phyloP scores from a whole-genome alignment of 23 tunicate species.

The Diplosoma virens region DNA sequence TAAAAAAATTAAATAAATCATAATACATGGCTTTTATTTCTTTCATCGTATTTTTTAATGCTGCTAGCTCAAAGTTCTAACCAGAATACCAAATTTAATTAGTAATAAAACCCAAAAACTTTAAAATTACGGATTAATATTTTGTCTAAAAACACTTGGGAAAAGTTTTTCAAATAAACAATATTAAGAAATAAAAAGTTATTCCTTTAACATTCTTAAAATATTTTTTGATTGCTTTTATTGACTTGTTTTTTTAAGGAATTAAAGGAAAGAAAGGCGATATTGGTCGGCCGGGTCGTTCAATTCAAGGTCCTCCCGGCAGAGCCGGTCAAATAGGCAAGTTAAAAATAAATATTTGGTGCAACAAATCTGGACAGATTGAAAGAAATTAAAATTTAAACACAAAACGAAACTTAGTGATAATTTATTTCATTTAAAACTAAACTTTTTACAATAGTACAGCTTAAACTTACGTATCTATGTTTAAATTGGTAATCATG shows the following conservation, averaged over 20 bases:
- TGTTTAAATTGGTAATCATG: too few species aligned
- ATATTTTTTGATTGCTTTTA: background rate
- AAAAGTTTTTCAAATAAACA: background rate
- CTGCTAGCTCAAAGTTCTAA: too few species aligned
- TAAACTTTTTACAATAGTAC: too few species aligned
- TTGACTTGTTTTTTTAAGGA: background rate
- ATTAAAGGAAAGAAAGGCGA: slow-evolving; percentile 18
- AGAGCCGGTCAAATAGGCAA: background rate
- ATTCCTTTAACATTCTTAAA: background rate
- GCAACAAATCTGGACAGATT: background rate
- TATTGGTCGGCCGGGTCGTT: background rate
- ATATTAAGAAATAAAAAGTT: background rate
- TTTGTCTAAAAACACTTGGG: too few species aligned
- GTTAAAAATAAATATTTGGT: background rate
- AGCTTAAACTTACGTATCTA: too few species aligned
- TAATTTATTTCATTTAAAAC: too few species aligned
- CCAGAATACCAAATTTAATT: too few species aligned
- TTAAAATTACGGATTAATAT: background rate
- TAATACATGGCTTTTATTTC: too few species aligned
- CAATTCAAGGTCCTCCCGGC: slow-evolving; percentile 4
- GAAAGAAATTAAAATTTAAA: too few species aligned
- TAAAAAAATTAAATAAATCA: too few species aligned
- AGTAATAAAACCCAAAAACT: background rate
- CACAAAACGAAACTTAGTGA: too few species aligned
- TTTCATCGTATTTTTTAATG: too few species aligned